A percentile compares a stretch with the other conserved stretches of the same genome.
phyloP scores from a whole-genome alignment of 2,113 vertebrate species.

The Onychorhynchus coronatus region DNA sequence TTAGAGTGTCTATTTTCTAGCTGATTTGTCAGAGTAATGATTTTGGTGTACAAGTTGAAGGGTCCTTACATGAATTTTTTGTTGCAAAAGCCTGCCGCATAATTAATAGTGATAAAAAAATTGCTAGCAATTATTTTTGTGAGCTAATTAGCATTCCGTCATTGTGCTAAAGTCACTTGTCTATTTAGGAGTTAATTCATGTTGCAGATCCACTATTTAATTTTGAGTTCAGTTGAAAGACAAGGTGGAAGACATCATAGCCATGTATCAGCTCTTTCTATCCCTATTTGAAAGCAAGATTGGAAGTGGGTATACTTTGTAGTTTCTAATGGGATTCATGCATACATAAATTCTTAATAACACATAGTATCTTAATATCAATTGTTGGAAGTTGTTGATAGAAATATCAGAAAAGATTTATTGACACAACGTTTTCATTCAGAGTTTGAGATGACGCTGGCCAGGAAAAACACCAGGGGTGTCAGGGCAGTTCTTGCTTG shows the following conservation, averaged over 20 bases:
- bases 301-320: not conserved
- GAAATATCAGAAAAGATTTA: not conserved
- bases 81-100: not conserved
- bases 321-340: not conserved
- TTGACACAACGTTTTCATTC: not conserved
- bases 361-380: too few species aligned
- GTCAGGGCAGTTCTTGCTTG: not conserved
- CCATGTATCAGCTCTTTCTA: not conserved
- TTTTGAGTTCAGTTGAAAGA: not conserved
- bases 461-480: not conserved
- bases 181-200: not conserved
- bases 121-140: not conserved
- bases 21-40: not conserved
- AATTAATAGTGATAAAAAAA: not conserved
- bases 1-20: not conserved
- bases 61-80: not conserved
- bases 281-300: not conserved
- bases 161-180: not conserved
- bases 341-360: not conserved
- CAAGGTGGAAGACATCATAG: not conserved
- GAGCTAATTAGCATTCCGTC: not conserved
- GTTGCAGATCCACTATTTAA: not conserved
- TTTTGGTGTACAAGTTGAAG: not conserved
- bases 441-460: not conserved
- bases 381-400: not conserved